phyloP scores from a whole-genome alignment of 2,113 vertebrate genomes.

The Pteronura brasiliensis region DNA sequence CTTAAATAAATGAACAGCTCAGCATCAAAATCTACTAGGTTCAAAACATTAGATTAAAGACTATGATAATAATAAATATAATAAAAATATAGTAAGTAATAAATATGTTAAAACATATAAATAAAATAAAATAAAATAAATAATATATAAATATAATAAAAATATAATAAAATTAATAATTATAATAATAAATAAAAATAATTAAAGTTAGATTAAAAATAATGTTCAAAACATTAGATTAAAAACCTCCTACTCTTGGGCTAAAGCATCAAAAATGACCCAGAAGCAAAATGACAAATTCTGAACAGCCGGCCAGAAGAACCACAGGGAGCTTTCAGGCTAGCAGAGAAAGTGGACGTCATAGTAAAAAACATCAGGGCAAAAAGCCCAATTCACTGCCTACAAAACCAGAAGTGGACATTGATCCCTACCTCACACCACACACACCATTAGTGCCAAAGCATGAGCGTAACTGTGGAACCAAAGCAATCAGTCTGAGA shows the following conservation, averaged over 20 bases:
- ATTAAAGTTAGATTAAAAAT: neutral
- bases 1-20: neutral
- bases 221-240: neutral
- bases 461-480: neutral
- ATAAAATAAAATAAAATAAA: too few species aligned
- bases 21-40: neutral
- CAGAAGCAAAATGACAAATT: neutral
- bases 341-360: neutral
- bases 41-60: neutral
- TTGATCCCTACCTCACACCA: neutral
- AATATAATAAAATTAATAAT: too few species aligned
- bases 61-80: too few species aligned
- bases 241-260: neutral
- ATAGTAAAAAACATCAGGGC: neutral
- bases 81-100: too few species aligned
- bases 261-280: neutral
- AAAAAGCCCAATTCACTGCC: neutral
- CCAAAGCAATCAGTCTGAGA: neutral
- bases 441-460: neutral
- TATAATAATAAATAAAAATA: too few species aligned
- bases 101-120: too few species aligned
- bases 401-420: neutral
- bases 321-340: neutral
- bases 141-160: too few species aligned
- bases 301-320: neutral